These are phyloP conservation scores for Paramormyrops kingsleyae DNA, from an alignment of 2,113 vertebrate genomes.

Conservation along the genomic window DNA sequence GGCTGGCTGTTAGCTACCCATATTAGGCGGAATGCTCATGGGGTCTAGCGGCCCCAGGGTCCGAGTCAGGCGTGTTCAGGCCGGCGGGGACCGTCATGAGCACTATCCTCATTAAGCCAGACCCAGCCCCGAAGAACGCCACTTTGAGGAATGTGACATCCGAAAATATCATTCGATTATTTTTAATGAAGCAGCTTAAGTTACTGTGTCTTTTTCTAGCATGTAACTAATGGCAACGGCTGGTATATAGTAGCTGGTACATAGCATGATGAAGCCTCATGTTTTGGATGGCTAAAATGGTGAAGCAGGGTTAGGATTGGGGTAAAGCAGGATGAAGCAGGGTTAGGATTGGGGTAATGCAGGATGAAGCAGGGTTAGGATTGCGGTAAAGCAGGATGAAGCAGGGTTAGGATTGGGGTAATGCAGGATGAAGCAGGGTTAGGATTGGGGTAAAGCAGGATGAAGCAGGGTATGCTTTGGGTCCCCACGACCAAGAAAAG, in stretches of 20 bases:
- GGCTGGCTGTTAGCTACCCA: neutral
- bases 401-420: too few relatives aligned
- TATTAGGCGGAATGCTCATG: neutral
- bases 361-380: too few relatives aligned
- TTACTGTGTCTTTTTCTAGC: neutral
- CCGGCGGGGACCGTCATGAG: neutral
- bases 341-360: neutral
- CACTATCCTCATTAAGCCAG: neutral
- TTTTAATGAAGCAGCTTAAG: neutral
- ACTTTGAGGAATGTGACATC: neutral
- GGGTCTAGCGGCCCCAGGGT: neutral
- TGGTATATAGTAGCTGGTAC: neutral
- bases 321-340: neutral
- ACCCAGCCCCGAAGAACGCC: neutral
- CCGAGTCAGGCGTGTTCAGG: neutral
- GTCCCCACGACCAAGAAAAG: too few relatives aligned
- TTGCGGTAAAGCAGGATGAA: too few relatives aligned
- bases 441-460: too few relatives aligned
- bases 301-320: neutral
- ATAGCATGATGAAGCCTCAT: neutral
- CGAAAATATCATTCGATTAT: neutral
- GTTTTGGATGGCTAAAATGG: neutral
- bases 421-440: too few relatives aligned
- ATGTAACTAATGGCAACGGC: neutral
- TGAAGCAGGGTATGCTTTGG: too few relatives aligned